A percentile compares a stretch with the other conserved stretches of the same genome.
Evolutionary conservation across 2,113 vertebrate genomes (phyloP).

Genomic region (Pogonocichla stellata): DNA sequence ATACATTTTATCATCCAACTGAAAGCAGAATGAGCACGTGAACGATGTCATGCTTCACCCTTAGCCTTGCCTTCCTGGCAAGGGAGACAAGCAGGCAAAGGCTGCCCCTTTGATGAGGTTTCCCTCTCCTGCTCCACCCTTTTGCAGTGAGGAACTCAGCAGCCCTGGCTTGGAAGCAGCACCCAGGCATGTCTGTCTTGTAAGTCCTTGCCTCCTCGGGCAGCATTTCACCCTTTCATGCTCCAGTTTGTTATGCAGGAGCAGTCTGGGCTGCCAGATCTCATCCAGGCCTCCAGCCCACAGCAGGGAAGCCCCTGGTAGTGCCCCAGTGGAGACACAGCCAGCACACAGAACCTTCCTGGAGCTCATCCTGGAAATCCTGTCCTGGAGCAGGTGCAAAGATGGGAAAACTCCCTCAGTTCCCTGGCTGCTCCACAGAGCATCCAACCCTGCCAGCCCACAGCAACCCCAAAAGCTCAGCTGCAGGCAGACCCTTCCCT

Average conservation of each 20-base stretch:
- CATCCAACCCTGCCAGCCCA: not conserved
- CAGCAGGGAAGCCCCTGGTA: accelerated
- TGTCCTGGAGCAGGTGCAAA: not conserved
- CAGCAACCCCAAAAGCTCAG: not conserved
- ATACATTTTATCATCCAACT: not conserved
- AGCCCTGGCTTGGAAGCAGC: not conserved
- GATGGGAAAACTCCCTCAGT: not conserved
- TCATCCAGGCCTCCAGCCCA: not conserved
- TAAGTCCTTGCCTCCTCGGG: not conserved
- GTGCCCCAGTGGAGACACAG: not conserved
- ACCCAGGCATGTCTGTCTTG: not conserved
- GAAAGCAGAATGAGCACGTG: not conserved
- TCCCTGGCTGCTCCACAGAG: not conserved
- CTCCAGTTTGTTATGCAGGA: not conserved
- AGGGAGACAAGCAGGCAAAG: not conserved
- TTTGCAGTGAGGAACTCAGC: not conserved
- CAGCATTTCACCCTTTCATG: not conserved
- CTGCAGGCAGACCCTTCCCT: accelerated
- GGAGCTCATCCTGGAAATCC: not conserved
- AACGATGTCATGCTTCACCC: not conserved
- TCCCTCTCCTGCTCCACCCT: not conserved
- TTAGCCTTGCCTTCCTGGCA: not conserved
- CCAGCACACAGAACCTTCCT: not conserved
- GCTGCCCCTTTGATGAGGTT: not conserved
- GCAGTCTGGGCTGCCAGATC: not conserved